Conservation (phyloP, 2,113 vertebrate species). For the Xiphorhynchus elegans region DNA sequence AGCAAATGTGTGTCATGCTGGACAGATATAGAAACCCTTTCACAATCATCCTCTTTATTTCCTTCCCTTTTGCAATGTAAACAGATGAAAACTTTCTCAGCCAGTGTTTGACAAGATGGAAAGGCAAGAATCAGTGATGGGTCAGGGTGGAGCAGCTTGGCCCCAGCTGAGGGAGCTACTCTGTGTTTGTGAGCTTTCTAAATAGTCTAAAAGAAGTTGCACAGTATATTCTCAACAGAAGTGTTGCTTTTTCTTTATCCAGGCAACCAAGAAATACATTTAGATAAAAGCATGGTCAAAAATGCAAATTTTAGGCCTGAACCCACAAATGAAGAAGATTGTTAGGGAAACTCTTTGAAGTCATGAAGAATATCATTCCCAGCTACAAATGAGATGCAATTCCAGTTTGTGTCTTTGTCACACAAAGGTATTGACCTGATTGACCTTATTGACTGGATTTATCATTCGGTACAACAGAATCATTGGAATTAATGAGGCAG, state of each 20-base stretch:
- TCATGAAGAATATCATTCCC: background rate
- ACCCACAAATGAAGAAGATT: background rate
- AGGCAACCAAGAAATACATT: background rate
- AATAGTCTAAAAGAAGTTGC: conserved; percentile 49
- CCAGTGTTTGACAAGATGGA: background rate
- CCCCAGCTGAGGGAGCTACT: background rate
- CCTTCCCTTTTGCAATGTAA: background rate
- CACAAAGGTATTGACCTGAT: background rate
- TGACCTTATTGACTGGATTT: background rate
- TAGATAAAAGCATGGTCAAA: background rate
- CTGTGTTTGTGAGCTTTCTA: background rate
- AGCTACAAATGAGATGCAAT: background rate
- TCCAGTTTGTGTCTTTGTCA: background rate
- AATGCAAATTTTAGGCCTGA: background rate
- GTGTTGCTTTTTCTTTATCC: background rate
- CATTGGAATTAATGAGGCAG: background rate
- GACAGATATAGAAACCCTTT: background rate
- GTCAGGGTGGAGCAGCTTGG: background rate
- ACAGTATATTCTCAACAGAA: background rate
- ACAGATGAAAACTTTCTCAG: background rate
- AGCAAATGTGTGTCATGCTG: background rate
- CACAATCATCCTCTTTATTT: background rate
- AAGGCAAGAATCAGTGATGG: background rate
- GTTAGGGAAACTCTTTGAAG: background rate
- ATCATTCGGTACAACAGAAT: background rate